These are phyloP conservation scores for Hydrolagus affinis DNA, from an alignment of 2,113 vertebrate species.

Conservation along the genomic window DNA sequence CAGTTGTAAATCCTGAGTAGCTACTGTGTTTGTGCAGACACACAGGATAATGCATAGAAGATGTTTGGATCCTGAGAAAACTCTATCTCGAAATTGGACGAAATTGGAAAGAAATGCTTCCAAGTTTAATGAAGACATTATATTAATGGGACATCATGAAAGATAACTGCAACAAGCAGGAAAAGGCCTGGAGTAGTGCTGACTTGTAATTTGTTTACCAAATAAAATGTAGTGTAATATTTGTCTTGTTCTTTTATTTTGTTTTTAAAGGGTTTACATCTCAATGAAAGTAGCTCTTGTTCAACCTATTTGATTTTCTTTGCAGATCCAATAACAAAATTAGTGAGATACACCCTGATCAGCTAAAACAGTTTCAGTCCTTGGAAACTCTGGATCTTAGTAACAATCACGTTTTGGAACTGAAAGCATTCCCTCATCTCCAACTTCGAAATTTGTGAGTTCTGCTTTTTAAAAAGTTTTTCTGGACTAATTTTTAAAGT, in stretches of 20 bases:
- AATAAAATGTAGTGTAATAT: no score
- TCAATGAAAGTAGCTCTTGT: background rate
- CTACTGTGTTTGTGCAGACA: no score
- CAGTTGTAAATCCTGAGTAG: no score
- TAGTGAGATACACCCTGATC: constrained; percentile 58
- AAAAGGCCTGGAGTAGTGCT: no score
- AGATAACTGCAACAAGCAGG: no score
- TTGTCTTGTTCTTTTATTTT: background rate
- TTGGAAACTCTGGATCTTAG: constrained; percentile 88
- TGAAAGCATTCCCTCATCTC: constrained; percentile 73
- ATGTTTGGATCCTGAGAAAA: no score
- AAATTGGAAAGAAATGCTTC: no score
- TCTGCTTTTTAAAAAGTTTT: background rate
- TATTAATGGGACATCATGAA: no score
- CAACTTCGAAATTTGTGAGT: constrained; percentile 84
- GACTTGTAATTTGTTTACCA: no score
- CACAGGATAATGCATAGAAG: no score
- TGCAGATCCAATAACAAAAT: constrained; percentile 87
- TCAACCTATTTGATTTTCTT: constrained; percentile 41
- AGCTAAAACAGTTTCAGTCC: constrained; percentile 61
- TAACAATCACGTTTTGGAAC: constrained; percentile 75
- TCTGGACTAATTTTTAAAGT: constrained; percentile 35
- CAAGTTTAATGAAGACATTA: no score
- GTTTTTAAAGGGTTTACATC: background rate
- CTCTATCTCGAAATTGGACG: no score